Percentiles rank a stretch among this genome's conserved stretches.
Conservation (phyloP, 2,888 invertebrate genomes). For the Perdita meconis region DNA sequence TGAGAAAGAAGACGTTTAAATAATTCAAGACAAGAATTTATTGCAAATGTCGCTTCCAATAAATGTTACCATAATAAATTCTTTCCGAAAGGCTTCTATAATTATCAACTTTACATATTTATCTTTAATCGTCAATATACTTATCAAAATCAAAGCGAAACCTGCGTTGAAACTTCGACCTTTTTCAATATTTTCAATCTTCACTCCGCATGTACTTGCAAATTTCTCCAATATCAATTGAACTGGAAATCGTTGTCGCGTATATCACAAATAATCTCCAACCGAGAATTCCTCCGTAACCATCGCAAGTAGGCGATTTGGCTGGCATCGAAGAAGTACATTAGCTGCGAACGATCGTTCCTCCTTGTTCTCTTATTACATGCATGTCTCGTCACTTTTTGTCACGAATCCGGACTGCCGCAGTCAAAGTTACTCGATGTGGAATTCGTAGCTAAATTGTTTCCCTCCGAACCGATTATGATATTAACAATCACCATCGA, state of each 20-base stretch:
- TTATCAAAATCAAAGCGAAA: neutral
- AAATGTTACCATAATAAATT: too few species aligned
- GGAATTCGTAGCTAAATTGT: slow-evolving; percentile 17
- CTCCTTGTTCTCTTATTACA: slow-evolving; percentile 46
- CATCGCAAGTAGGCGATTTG: slow-evolving; percentile 54
- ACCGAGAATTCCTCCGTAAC: slow-evolving; percentile 69
- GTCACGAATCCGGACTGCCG: neutral
- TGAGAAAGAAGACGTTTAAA: neutral
- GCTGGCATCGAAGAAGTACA: slow-evolving; percentile 50
- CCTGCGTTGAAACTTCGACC: neutral
- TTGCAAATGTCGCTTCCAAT: neutral
- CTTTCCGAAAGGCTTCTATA: too few species aligned
- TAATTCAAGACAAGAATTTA: neutral
- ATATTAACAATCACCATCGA: slow-evolving; percentile 6
- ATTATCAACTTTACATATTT: too few species aligned
- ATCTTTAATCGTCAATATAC: too few species aligned
- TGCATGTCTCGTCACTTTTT: slow-evolving; percentile 36
- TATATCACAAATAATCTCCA: slow-evolving; percentile 40
- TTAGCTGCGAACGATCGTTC: slow-evolving; percentile 51
- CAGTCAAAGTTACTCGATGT: neutral
- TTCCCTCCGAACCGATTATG: slow-evolving; percentile 1
- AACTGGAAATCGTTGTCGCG: slow-evolving; percentile 29
- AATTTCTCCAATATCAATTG: slow-evolving; percentile 21
- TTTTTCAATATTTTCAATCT: neutral
- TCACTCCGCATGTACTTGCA: neutral